phyloP scores from a whole-genome alignment of 2,888 invertebrate genomes.

The Diplolepis rosae region DNA sequence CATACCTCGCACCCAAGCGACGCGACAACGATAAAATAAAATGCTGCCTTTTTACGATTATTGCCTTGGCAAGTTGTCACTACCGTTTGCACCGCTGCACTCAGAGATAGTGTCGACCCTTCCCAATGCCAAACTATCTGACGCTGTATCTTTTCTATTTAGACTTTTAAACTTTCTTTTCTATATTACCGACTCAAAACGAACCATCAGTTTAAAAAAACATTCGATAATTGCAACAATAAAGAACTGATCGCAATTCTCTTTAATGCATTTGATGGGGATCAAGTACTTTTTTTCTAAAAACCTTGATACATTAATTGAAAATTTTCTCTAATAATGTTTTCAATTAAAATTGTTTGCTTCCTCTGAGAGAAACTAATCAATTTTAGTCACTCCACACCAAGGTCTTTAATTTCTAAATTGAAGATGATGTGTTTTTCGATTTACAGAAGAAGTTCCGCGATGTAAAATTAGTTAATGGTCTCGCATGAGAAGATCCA shows the following conservation, averaged over 20 bases:
- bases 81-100: constrained; percentile 44
- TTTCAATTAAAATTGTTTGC: no score
- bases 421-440: not conserved
- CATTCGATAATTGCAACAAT: not conserved
- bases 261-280: no score
- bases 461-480: not conserved
- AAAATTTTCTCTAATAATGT: no score
- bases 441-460: constrained; percentile 3
- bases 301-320: no score
- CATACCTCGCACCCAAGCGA: constrained; percentile 30
- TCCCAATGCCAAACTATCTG: constrained; percentile 19
- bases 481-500: constrained; percentile 29
- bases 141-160: constrained; percentile 21
- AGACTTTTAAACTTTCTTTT: constrained; percentile 11
- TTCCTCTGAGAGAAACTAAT: no score
- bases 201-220: not conserved
- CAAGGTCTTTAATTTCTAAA: not conserved
- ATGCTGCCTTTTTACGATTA: constrained; percentile 68
- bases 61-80: constrained; percentile 66
- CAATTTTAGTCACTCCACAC: no score
- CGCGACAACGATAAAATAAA: constrained; percentile 61
- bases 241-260: no score
- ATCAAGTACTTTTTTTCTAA: no score
- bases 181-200: constrained; percentile 4
- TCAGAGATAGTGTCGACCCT: constrained; percentile 31